phyloP scores from a whole-genome alignment of 92 coral and sea anemone genomes.

The Epizoanthus rinbou region DNA sequence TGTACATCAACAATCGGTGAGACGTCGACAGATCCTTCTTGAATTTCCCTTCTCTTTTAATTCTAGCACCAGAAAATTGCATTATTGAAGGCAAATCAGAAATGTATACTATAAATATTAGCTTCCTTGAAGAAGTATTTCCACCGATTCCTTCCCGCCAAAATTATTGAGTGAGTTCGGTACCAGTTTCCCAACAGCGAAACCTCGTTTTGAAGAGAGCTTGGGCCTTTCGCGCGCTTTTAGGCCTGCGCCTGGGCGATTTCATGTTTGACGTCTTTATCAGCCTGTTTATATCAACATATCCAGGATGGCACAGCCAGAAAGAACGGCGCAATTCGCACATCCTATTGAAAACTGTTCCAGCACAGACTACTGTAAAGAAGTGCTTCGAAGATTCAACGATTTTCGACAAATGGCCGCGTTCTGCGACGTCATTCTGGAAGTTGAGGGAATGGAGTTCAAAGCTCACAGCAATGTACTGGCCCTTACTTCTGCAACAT shows the following conservation, averaged over 20 bases:
- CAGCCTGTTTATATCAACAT: too few relatives aligned
- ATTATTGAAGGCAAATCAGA: conserved; percentile 31
- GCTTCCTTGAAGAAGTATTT: not conserved
- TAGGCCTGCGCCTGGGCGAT: too few relatives aligned
- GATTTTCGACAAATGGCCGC: conserved; percentile 63
- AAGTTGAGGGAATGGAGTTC: conserved; percentile 57
- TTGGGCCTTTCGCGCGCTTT: not conserved
- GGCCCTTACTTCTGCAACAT: conserved; percentile 70
- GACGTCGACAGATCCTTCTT: conserved; percentile 13
- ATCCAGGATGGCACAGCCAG: too few relatives aligned
- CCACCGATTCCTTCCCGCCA: not conserved
- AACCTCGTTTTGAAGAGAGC: not conserved
- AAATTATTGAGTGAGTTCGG: not conserved
- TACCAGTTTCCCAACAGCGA: not conserved
- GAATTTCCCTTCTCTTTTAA: conserved; percentile 28
- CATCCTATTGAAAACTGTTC: too few relatives aligned
- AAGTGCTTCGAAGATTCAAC: conserved; percentile 24
- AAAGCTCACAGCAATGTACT: conserved; percentile 77
- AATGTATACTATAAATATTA: not conserved
- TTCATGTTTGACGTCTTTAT: too few relatives aligned
- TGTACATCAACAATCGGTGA: conserved; percentile 88
- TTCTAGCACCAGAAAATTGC: conserved; percentile 39
- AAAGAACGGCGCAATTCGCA: too few relatives aligned
- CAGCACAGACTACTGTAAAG: conserved; percentile 1
- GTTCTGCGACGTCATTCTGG: conserved; percentile 68